These are phyloP conservation scores for Pomatostomus ruficeps DNA, from an alignment of 2,113 vertebrate species.

Conservation along the genomic window DNA sequence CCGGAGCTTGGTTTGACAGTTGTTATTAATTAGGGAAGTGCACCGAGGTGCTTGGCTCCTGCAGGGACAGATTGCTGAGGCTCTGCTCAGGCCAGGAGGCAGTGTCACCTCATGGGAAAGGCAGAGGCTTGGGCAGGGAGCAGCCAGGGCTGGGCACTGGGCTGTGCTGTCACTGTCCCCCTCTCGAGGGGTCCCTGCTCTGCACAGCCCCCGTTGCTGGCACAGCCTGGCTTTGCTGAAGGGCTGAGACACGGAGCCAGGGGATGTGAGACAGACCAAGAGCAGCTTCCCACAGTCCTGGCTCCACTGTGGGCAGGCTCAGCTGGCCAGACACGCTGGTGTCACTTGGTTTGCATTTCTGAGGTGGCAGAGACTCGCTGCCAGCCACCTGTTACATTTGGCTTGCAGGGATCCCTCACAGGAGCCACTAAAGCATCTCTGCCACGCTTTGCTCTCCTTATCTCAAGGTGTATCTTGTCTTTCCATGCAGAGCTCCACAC, in stretches of 20 bases:
- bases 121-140: neutral
- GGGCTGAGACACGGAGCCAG: neutral
- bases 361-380: neutral
- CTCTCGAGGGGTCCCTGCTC: neutral
- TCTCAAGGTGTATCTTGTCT: neutral
- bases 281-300: neutral
- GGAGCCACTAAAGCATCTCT: neutral
- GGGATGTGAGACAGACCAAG: neutral
- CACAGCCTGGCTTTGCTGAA: neutral
- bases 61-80: neutral
- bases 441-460: neutral
- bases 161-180: neutral
- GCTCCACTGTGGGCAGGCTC: neutral
- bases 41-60: neutral
- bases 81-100: neutral
- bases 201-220: no score
- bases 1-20: neutral
- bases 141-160: neutral
- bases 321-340: neutral
- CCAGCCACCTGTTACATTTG: neutral
- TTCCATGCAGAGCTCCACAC: conserved; percentile 85
- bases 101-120: neutral
- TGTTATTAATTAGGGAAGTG: neutral
- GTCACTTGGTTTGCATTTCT: neutral
- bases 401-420: neutral